phyloP scores from a whole-genome alignment of 1,140 invertebrate genomes.

The Penaeus japonicus region DNA sequence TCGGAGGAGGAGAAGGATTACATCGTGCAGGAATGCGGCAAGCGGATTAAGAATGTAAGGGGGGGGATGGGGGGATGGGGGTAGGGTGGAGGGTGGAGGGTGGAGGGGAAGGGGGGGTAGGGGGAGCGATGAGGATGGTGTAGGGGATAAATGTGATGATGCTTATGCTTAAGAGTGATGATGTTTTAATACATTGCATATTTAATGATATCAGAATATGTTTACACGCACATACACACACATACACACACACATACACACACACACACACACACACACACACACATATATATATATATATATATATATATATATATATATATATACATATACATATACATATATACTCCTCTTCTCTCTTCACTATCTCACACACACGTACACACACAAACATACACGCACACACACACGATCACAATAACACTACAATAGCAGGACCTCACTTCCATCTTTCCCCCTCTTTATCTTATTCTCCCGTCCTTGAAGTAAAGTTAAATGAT shows the following conservation, averaged over 20 bases:
- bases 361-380: background rate
- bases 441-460: too few species aligned
- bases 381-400: background rate
- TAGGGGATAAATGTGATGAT: too few species aligned
- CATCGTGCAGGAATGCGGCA: background rate
- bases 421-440: too few species aligned
- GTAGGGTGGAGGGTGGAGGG: too few species aligned
- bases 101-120: too few species aligned
- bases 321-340: background rate
- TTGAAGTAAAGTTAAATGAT: too few species aligned
- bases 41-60: too few species aligned
- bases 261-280: background rate
- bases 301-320: background rate
- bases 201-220: too few species aligned
- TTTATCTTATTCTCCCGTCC: too few species aligned
- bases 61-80: background rate
- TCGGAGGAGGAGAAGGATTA: background rate
- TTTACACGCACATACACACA: background rate
- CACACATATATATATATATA: background rate
- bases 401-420: background rate
- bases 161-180: background rate
- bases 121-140: background rate
- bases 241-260: background rate
- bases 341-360: too few species aligned
- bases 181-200: background rate